Percentiles rank a stretch among this genome's conserved stretches.
phyloP scores from a whole-genome alignment of 2,888 invertebrate species.

The Nysson spinosus region DNA sequence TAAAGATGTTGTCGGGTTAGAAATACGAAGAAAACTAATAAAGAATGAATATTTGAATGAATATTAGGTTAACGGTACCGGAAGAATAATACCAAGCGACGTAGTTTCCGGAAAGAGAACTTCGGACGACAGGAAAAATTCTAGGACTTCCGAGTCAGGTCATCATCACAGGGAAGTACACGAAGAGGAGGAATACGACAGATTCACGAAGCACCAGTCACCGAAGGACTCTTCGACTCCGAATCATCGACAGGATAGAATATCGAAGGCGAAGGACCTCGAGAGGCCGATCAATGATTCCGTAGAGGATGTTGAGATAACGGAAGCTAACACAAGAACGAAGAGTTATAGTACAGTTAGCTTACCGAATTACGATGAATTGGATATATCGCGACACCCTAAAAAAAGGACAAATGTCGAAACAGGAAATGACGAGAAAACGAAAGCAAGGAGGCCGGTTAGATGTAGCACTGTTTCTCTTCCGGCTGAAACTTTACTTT shows the following conservation, averaged over 20 bases:
- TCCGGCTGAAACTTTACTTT: conserved; percentile 53
- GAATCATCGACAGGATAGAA: conserved; percentile 50
- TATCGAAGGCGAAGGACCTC: conserved; percentile 22
- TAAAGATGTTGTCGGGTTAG: no score
- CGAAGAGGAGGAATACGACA: conserved; percentile 60
- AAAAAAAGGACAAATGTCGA: conserved; percentile 64
- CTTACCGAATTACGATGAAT: conserved; percentile 79
- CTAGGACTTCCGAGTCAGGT: conserved; percentile 15
- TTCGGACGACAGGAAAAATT: conserved; percentile 34
- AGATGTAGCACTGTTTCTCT: conserved; percentile 62
- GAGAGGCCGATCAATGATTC: conserved; percentile 34
- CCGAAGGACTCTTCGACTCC: conserved; percentile 59
- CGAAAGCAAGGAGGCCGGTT: conserved; percentile 63
- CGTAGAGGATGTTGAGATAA: conserved; percentile 18
- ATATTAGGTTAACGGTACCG: conserved; percentile 69
- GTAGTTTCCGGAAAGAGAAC: conserved; percentile 58
- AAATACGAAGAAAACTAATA: no score
- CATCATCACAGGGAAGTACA: conserved; percentile 40
- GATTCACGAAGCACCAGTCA: conserved; percentile 53
- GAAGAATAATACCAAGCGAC: conserved; percentile 66
- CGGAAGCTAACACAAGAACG: conserved; percentile 45
- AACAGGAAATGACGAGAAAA: conserved; percentile 48
- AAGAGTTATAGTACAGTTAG: conserved; percentile 79
- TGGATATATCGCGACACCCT: conserved; percentile 61
- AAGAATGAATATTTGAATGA: no score